These are phyloP conservation scores for Ceratosolen solmsi DNA, from an alignment of 1,140 invertebrate species.

Conservation along the genomic window DNA sequence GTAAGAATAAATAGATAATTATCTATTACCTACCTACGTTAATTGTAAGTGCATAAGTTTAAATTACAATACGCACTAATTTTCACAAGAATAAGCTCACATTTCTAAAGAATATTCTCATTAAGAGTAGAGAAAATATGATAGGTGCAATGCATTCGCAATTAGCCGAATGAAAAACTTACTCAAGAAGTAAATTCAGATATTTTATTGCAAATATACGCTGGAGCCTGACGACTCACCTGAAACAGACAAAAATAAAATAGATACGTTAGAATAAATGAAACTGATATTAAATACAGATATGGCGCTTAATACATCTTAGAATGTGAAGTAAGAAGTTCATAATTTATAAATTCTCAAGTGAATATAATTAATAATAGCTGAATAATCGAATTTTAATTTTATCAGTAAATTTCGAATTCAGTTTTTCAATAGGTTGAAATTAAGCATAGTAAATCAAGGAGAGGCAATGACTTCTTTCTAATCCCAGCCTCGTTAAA, in stretches of 20 bases:
- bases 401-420: slow-evolving; percentile 10
- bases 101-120: background rate
- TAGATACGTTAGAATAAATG: background rate
- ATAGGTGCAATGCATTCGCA: background rate
- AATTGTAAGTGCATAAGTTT: background rate
- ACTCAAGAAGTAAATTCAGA: background rate
- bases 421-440: slow-evolving; percentile 42
- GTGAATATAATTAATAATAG: slow-evolving; percentile 7
- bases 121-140: background rate
- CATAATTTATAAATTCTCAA: too few relatives aligned
- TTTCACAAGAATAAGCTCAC: background rate
- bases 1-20: slow-evolving; percentile 11
- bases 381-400: background rate
- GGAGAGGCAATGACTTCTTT: slow-evolving; percentile 54
- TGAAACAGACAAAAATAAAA: slow-evolving; percentile 34
- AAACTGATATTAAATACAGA: background rate
- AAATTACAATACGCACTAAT: background rate
- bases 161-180: background rate
- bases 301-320: background rate
- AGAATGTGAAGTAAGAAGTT: background rate
- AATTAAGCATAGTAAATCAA: slow-evolving; percentile 55
- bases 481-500: slow-evolving; percentile 56
- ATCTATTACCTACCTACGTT: slow-evolving; percentile 2
- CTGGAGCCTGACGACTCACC: slow-evolving; percentile 35
- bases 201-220: background rate